These are phyloP conservation scores for Nyctereutes procyonoides DNA, from an alignment of 2,113 vertebrate genomes.

Conservation along the genomic window DNA sequence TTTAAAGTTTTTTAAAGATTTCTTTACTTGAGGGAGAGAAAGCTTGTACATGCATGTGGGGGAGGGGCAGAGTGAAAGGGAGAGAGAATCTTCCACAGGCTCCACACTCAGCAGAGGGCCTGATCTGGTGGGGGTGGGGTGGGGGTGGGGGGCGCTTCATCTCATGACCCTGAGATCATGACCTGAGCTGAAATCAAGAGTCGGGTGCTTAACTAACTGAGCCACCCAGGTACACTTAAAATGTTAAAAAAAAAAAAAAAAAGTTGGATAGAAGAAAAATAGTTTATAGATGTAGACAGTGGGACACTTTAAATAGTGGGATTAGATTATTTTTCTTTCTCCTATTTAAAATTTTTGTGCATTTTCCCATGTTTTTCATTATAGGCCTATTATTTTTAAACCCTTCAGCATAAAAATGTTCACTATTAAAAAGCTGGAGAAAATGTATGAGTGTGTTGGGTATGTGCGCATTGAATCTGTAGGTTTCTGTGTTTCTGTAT, in stretches of 20 bases:
- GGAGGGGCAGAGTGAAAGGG: too few relatives aligned
- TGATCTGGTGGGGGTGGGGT: too few relatives aligned
- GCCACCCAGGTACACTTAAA: not conserved
- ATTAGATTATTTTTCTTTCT: not conserved
- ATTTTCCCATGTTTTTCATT: constrained; percentile 14
- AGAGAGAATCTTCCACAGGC: too few relatives aligned
- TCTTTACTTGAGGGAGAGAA: too few relatives aligned
- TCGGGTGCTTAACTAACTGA: not conserved
- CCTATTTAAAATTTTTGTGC: not conserved
- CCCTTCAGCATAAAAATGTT: not conserved
- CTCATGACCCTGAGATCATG: too few relatives aligned
- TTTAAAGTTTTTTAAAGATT: not conserved
- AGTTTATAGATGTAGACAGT: not conserved
- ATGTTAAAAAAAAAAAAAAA: not conserved
- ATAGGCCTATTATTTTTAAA: not conserved
- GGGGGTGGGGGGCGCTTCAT: too few relatives aligned
- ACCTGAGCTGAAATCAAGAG: too few relatives aligned
- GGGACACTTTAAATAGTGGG: not conserved
- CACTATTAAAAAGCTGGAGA: not conserved
- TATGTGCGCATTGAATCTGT: not conserved
- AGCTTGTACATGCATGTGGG: too few relatives aligned
- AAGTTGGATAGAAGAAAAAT: not conserved
- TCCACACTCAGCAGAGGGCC: too few relatives aligned
- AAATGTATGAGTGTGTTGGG: not conserved
- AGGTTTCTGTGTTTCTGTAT: not conserved